Base-by-base conservation (phyloP, 2,797 vertebrate species). In the Gymnoscopelus braueri region DNA sequence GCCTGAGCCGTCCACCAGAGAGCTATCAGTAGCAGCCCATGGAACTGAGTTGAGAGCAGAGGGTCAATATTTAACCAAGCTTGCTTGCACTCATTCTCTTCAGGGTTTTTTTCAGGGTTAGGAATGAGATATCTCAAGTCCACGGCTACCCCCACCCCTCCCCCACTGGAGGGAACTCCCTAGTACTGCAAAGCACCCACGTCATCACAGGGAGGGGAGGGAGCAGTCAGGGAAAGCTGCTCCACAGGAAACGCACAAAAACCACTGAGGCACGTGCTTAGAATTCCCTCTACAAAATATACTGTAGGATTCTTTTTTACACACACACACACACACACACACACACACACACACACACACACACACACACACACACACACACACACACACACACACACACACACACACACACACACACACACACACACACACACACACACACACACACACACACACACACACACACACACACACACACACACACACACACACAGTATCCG, bases 41-140 rank as follows among this genome's bases (percentile, higher is more conserved):
- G n/a, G 52, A 71, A 72, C 4, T 5, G 3, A 64, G 67, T 51
- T 51, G 65, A 68, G 75, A 83, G 69, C 77, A 75, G 56, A 75
- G 70, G 47, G 89, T 93, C 93, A 96, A 95, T 94, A 94, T 95
- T 96, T 91, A 92, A 90, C 84, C 80, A 55, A 56, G 59, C 69
- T 64, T 64, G 35, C 66, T 56, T 47, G 60, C 5, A 5, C 76
- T 77, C 62, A 32, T 67, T 77, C 60, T 66, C 75, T 84, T 81
- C 54, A 67, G 72, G 60, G 82, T 81, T 78, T 84, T 74, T 81
- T 84, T 83, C 71, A 69, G 78, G 75, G 78, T 74, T 84, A 60
- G 78, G 53, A 65, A 60, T 83, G 80, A 90, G 83, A 86, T 85
- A 44, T 44, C 9, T 44, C 39, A 85, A 83, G 67, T 61, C 48